Conservation (phyloP, 2,113 vertebrate species). For the Myotis yumanensis region DNA sequence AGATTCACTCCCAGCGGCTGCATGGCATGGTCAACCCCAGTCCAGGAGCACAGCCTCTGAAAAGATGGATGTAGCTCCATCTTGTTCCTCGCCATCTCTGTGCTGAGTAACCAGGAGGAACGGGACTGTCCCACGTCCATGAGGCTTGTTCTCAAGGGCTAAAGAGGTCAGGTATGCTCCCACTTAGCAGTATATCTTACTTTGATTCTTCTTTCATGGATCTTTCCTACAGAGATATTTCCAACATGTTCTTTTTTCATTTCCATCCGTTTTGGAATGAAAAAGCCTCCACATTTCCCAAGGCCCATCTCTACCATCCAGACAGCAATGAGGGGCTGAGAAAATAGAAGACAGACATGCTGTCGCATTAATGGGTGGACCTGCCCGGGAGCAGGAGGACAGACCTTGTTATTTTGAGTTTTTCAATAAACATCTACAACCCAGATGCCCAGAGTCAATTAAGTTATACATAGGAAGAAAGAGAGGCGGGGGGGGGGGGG, state of each 20-base stretch:
- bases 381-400: neutral
- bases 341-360: rapidly evolving
- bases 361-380: rapidly evolving
- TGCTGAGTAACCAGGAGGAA: neutral
- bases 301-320: neutral
- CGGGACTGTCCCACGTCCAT: rapidly evolving
- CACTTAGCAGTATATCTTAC: neutral
- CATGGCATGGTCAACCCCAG: neutral
- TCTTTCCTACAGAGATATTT: neutral
- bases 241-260: neutral
- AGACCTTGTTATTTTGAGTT: neutral
- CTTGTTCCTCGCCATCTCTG: neutral
- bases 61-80: neutral
- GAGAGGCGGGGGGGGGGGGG: too few species aligned
- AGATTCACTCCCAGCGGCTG: slow-evolving; percentile 48
- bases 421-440: neutral
- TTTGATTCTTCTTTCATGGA: neutral
- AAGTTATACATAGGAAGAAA: neutral
- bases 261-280: neutral
- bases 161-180: rapidly evolving
- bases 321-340: neutral
- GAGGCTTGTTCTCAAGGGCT: neutral
- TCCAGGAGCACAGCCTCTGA: neutral
- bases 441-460: neutral
- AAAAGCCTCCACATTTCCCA: neutral